Base-by-base conservation (phyloP, 2,888 invertebrate genomes). In the Phaedon cochleariae region DNA sequence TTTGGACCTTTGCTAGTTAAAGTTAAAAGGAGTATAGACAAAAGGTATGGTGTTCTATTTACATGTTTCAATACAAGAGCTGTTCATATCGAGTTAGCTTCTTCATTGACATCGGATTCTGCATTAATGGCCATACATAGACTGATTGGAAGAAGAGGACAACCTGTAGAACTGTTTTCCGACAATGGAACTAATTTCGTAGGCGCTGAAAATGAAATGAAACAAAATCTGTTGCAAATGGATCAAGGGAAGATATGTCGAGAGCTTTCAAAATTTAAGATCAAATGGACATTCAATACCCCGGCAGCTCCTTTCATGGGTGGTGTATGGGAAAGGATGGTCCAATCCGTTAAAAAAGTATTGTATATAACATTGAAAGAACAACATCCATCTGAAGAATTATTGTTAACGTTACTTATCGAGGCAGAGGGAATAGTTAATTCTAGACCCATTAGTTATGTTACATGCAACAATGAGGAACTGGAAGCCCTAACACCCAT, bases 21-120 rank as follows among this genome's bases (percentile, higher is more conserved):
- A n/a, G 51, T 68, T 12, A 64, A 61, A 53, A 51, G 64, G 58
- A 59, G 68, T 17, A 46, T 22, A 5, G 62, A 65, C 17, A 67
- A 62, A 49, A 21, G 68, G 48, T 65, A 54, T 55, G 60, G 55
- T 22, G 51, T 48, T 21, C 18, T 65, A 6, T 65, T 65, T 17
- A 61, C 59, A 10, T 65, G 59, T 46, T 46, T 65, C 12, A 62
- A 57, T 29, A 62, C 54, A 6, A 65, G 62, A 34, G 65, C 48
- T 2, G 21, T 65, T n/a, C 65, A 65, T 49, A 21, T 62, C 41
- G 59, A 64, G 29, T 18, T 63, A 31, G 58, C 63, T 21, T 15
- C 20, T 10, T 49, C 57, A 45, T 29, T 63, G 37, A 49, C 41
- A 29, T 37, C 52, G 2, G 45, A 53, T 31, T 51, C 18, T 41